phyloP scores from a whole-genome alignment of 2,888 invertebrate species.

The Pseudoips prasinana region DNA sequence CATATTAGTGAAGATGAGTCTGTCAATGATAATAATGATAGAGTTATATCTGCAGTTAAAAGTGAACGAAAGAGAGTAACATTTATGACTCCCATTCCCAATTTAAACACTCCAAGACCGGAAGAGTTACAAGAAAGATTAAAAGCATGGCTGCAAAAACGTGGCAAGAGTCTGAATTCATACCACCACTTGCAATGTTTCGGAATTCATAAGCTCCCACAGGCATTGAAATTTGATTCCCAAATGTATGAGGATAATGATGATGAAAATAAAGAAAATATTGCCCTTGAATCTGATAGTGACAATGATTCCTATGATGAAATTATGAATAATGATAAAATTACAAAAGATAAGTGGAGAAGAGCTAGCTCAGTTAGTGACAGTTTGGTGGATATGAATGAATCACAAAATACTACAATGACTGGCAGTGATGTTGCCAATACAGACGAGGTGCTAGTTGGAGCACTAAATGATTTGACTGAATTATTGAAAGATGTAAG shows the following conservation, averaged over 20 bases:
- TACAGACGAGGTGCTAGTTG: conserved; percentile 59
- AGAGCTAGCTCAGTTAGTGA: conserved; percentile 52
- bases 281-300: conserved; percentile 62
- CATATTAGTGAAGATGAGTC: conserved; percentile 56
- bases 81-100: conserved; percentile 59
- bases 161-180: conserved; percentile 69
- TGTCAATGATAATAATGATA: conserved; percentile 44
- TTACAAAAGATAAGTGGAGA: conserved; percentile 52
- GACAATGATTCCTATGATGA: conserved; percentile 66
- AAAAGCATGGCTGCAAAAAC: conserved; percentile 75
- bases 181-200: conserved; percentile 82
- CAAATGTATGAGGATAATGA: conserved; percentile 50
- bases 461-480: conserved; percentile 76
- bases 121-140: conserved; percentile 67
- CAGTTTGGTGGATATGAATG: conserved; percentile 48
- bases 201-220: conserved; percentile 55
- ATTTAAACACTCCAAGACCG: conserved; percentile 61
- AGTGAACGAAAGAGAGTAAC: conserved; percentile 70
- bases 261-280: conserved; percentile 79
- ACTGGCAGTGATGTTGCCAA: conserved; percentile 42
- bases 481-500: conserved; percentile 77
- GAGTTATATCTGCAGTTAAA: conserved; percentile 59
- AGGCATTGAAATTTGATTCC: conserved; percentile 16
- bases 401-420: conserved; percentile 47
- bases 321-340: conserved; percentile 47